Percentiles rank a stretch among this genome's conserved stretches.
Evolutionary conservation across 2,113 vertebrate genomes (phyloP).

Genomic region (Synodontis membranacea): DNA sequence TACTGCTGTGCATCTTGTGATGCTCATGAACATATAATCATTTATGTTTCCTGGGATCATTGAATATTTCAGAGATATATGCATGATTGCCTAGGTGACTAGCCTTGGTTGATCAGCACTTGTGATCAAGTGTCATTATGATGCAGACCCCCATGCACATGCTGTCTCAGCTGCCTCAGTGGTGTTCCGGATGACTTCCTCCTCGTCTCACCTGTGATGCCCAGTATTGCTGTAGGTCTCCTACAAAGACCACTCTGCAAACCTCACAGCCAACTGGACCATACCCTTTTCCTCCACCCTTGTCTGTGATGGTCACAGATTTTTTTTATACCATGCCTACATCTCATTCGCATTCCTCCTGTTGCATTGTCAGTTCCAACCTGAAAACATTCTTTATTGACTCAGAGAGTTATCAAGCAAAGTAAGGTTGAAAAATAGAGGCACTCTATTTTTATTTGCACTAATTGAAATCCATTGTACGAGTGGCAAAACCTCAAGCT

Average conservation of each 20-base stretch:
- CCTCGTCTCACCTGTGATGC: neutral
- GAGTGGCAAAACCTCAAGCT: neutral
- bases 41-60: neutral
- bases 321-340: neutral
- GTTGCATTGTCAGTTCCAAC: neutral
- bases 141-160: neutral
- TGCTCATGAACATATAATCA: neutral
- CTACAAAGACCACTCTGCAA: neutral
- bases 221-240: neutral
- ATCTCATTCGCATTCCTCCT: neutral
- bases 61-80: neutral
- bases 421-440: neutral
- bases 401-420: neutral
- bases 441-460: neutral
- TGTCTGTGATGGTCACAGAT: neutral
- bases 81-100: neutral
- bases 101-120: neutral
- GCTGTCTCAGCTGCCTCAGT: neutral
- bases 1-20: neutral
- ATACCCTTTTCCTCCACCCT: neutral
- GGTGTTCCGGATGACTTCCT: neutral
- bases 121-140: constrained; percentile 22
- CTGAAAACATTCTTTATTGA: neutral
- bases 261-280: neutral
- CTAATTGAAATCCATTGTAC: neutral